Percentiles rank a stretch among this genome's conserved stretches.
phyloP scores from a whole-genome alignment of 2,797 vertebrate genomes.

The Pteronotus mesoamericanus region DNA sequence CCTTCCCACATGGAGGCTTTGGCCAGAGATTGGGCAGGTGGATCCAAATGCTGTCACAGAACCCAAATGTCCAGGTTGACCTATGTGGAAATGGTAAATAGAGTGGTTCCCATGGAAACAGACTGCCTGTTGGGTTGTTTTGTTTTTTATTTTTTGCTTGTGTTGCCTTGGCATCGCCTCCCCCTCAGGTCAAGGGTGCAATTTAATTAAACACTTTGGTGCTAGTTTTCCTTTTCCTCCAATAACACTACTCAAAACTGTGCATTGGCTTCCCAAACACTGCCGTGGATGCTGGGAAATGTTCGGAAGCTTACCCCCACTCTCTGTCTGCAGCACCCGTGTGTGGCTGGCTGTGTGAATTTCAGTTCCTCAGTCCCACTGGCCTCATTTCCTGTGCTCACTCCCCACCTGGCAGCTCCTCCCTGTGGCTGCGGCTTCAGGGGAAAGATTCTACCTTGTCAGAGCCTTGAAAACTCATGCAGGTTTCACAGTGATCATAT shows the following conservation, averaged over 20 bases:
- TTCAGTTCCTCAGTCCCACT: background rate
- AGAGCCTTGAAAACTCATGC: background rate
- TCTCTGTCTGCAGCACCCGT: background rate
- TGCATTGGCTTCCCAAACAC: background rate
- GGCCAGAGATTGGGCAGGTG: background rate
- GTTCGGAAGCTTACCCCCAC: rapidly evolving
- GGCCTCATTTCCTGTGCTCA: background rate
- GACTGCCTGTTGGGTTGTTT: background rate
- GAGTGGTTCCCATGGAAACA: background rate
- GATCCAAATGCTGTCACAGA: background rate
- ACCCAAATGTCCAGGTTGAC: background rate
- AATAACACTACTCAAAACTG: background rate
- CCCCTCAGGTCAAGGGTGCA: background rate
- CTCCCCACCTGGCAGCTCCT: background rate
- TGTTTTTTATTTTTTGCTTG: background rate
- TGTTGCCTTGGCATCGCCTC: background rate
- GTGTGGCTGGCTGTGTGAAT: background rate
- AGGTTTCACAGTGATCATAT: background rate
- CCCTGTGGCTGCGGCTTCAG: background rate
- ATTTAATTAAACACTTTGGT: background rate
- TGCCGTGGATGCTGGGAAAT: background rate
- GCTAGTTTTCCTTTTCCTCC: background rate
- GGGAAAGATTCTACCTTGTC: rapidly evolving
- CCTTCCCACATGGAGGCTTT: background rate
- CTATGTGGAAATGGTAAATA: background rate